Evolutionary conservation across 1,140 invertebrate species (phyloP).

Genomic region (Drosophila nikananu): DNA sequence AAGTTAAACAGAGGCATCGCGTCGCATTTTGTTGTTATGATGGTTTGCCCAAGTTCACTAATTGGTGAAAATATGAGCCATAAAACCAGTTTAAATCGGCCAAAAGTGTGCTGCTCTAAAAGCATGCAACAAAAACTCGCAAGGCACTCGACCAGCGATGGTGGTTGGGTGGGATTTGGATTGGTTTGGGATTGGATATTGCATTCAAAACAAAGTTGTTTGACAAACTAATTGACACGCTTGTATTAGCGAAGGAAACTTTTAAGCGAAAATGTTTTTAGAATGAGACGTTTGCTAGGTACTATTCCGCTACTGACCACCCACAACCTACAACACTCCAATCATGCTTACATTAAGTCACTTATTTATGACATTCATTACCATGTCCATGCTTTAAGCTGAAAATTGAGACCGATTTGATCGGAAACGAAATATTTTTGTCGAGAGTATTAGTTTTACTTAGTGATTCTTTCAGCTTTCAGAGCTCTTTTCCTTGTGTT

Average conservation of each 20-base stretch:
- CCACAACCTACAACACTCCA: background rate
- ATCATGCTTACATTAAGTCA: background rate
- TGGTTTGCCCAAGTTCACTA: constrained; percentile 26
- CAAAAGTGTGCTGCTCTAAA: constrained; percentile 43
- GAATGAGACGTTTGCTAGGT: background rate
- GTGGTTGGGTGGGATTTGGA: background rate
- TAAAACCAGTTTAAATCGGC: constrained; percentile 42
- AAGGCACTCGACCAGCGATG: background rate
- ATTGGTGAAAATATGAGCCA: constrained; percentile 45
- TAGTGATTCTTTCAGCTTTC: background rate
- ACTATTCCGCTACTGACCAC: constrained; percentile 11
- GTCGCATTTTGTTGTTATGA: constrained; percentile 11
- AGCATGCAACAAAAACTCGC: constrained; percentile 28
- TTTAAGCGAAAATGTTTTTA: constrained; percentile 12
- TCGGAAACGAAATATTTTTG: no score
- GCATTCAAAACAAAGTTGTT: constrained; percentile 40
- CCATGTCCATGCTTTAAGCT: background rate
- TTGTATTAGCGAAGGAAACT: constrained; percentile 41
- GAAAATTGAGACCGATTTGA: background rate
- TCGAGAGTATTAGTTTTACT: no score
- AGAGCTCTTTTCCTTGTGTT: background rate
- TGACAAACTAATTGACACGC: constrained; percentile 25
- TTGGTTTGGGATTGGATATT: background rate
- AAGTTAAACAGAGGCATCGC: constrained; percentile 38
- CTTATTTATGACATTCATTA: constrained; percentile 4